Evolutionary conservation across 2,113 vertebrate species (phyloP).

Genomic region (Dascyllus trimaculatus): DNA sequence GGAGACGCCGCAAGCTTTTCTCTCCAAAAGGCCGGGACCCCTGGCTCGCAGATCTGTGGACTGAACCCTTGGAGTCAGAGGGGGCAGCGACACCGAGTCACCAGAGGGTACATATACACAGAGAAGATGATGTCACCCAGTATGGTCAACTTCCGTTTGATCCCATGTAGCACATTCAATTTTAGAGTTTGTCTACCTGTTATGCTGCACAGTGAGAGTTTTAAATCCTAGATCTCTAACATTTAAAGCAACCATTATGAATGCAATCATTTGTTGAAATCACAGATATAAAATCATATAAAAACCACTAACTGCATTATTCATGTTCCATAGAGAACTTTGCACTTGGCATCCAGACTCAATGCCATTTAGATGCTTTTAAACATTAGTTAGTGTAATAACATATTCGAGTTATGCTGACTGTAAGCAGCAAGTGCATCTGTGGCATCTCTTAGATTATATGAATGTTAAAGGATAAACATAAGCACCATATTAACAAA

Average conservation of each 20-base stretch:
- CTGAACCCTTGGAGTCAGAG: conserved; percentile 47
- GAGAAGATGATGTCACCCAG: conserved; percentile 46
- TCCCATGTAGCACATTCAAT: not conserved
- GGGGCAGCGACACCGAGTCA: conserved; percentile 9
- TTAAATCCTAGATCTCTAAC: not conserved
- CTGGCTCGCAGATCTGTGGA: conserved; percentile 52
- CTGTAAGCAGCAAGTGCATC: too few species aligned
- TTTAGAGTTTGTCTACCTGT: not conserved
- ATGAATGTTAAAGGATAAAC: not conserved
- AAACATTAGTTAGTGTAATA: not conserved
- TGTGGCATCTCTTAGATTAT: not conserved
- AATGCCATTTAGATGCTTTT: not conserved
- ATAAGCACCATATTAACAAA: not conserved
- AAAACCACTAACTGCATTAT: not conserved
- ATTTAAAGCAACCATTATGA: not conserved
- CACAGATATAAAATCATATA: not conserved
- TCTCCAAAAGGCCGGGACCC: conserved; percentile 68
- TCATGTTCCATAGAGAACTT: too few species aligned
- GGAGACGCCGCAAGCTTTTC: conserved; percentile 59
- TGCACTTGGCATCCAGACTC: not conserved
- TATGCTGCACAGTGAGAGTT: not conserved
- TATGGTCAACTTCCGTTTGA: not conserved
- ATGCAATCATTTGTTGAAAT: not conserved
- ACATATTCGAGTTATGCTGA: not conserved
- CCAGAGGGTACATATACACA: conserved; percentile 12